Evolutionary conservation across 2,888 invertebrate genomes (phyloP).

Genomic region (Conchocele bisecta): DNA sequence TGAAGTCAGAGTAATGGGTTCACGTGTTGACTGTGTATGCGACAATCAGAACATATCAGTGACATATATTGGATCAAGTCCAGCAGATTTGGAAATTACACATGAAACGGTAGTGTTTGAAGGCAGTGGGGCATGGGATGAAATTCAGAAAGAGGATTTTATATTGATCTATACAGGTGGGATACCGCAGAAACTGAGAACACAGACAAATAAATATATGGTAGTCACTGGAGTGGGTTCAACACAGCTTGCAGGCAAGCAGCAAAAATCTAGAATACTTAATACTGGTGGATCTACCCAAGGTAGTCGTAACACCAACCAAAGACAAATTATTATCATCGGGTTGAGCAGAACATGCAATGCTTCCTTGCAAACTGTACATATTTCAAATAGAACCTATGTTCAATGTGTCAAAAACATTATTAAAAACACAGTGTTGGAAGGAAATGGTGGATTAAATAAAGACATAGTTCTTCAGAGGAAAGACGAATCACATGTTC

Average conservation of each 20-base stretch:
- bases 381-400: neutral
- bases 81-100: constrained; percentile 34
- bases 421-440: neutral
- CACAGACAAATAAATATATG: constrained; percentile 4
- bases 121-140: constrained; percentile 19
- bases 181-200: constrained; percentile 34
- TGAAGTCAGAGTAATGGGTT: constrained; percentile 26
- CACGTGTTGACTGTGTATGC: constrained; percentile 26
- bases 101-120: constrained; percentile 22
- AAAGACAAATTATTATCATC: constrained; percentile 42
- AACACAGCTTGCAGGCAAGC: no score
- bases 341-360: constrained; percentile 39
- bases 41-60: constrained; percentile 16
- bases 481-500: no score
- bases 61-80: constrained; percentile 33
- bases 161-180: constrained; percentile 39
- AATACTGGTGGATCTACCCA: no score
- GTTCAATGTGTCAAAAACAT: constrained; percentile 13
- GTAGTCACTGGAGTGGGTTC: constrained; percentile 19
- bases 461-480: no score
- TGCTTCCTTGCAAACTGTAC: constrained; percentile 5
- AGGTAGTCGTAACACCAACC: constrained; percentile 13
- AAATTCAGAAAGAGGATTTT: constrained; percentile 38
- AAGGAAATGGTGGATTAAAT: neutral
- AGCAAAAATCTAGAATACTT: no score